Evolutionary conservation across 2,113 vertebrate genomes (phyloP), one percentile per base, ranked within the genome.

Genomic region (Carassius auratus): DNA sequence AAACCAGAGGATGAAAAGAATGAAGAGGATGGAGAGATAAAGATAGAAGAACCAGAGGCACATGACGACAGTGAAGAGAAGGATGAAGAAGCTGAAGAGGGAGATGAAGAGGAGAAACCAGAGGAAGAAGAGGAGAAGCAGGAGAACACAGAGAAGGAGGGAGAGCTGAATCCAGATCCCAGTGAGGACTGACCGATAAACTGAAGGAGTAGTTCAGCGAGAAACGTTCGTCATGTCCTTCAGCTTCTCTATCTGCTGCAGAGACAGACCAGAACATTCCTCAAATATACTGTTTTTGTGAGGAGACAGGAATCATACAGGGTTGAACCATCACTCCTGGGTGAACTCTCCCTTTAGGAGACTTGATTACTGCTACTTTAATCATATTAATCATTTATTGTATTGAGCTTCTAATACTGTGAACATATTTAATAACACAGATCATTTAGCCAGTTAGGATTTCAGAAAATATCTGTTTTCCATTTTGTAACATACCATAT

Each of bases 31-130:
- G 90, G 69, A 59, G 64, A 17, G 83, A 85, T 66, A 9, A 38
- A 48, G 71, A 84, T 79, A 48, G 88, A 62, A 84, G 3, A 82
- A 82, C 52, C 68, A 64, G 62, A 74, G 3, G 26, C 0, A 69
- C 33, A 64, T 86, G 86, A 61, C 81, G 66, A 76, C 55, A 76
- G 4, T 13, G 86, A 88, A 0, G 87, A 94, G 59, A 68, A 76
- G 21, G 88, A 88, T 42, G 61, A 89, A 74, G 74, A 85, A 81
- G 89, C 86, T 52, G 50, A 23, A 64, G 30, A 83, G 36, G 66
- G 87, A 81, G 81, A 57, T 62, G 88, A 89, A 33, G 71, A 48
- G 66, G 83, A 19, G 13, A 81, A 6, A 26, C 73, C 55, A 75
- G 87, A 75, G 75, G 50, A 38, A 38, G 71, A 82, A 19, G 9